Evolutionary conservation across 2,797 vertebrate species (phyloP).

Genomic region (Dendrocincla fuliginosa): DNA sequence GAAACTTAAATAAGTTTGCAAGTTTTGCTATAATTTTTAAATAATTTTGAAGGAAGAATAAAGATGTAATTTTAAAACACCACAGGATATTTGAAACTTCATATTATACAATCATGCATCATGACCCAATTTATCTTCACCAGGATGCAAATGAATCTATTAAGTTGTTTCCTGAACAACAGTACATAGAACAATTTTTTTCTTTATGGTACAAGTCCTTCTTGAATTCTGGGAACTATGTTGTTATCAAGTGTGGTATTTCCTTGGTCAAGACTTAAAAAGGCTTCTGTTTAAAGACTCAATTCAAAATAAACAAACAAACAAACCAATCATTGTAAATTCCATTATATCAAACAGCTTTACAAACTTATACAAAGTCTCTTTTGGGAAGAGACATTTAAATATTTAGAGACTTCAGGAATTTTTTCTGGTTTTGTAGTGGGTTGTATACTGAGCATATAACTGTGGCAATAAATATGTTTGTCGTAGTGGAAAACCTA

Average conservation of each 20-base stretch:
- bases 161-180: neutral
- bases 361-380: neutral
- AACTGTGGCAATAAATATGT: neutral
- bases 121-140: neutral
- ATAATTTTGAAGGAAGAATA: neutral
- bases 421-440: neutral
- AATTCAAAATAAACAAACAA: neutral
- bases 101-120: fast-evolving
- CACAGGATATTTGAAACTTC: neutral
- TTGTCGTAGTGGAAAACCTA: neutral
- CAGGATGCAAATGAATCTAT: neutral
- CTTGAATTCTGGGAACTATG: neutral
- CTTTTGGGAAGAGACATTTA: neutral
- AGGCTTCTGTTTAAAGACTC: neutral
- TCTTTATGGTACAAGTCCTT: neutral
- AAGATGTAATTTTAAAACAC: neutral
- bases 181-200: neutral
- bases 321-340: neutral
- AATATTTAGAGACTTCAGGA: neutral
- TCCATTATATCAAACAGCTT: neutral
- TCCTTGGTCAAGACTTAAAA: neutral
- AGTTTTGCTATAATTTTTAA: neutral
- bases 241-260: neutral
- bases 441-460: neutral
- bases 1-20: neutral